Conservation (phyloP, 2,113 vertebrate genomes). For the Halichoeres trimaculatus region DNA sequence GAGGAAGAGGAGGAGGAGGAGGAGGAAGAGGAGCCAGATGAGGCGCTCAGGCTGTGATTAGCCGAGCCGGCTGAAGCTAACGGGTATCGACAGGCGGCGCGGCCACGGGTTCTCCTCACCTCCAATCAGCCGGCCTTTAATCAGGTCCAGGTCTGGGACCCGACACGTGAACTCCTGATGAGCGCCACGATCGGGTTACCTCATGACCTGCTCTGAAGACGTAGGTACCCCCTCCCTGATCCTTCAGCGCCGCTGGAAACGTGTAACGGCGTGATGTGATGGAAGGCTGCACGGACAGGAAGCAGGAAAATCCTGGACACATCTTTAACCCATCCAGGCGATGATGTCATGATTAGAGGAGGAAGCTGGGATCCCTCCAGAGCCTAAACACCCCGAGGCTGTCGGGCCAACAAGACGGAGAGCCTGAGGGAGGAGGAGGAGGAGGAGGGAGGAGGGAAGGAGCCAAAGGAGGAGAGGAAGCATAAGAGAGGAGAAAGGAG, state of each 20-base stretch:
- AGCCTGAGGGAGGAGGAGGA: conserved; percentile 61
- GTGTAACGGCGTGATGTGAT: conserved; percentile 82
- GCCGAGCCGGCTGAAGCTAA: conserved; percentile 66
- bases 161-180: conserved; percentile 71
- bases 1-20: neutral
- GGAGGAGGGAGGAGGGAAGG: conserved; percentile 14
- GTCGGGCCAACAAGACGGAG: conserved; percentile 69
- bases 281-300: conserved; percentile 74
- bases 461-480: conserved; percentile 20
- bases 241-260: conserved; percentile 58
- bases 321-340: conserved; percentile 88
- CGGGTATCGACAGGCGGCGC: conserved; percentile 78
- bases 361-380: conserved; percentile 86
- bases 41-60: conserved; percentile 59
- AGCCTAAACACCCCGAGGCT: conserved; percentile 85
- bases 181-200: conserved; percentile 77
- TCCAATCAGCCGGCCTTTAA: conserved; percentile 84
- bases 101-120: conserved; percentile 76
- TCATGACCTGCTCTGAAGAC: conserved; percentile 61
- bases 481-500: conserved; percentile 47
- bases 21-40: conserved; percentile 36
- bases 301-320: conserved; percentile 83
- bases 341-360: conserved; percentile 90
- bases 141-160: conserved; percentile 73
- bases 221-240: conserved; percentile 47